phyloP scores from a whole-genome alignment of 2,888 invertebrate genomes.

The Drosophila nr. perissopoda region DNA sequence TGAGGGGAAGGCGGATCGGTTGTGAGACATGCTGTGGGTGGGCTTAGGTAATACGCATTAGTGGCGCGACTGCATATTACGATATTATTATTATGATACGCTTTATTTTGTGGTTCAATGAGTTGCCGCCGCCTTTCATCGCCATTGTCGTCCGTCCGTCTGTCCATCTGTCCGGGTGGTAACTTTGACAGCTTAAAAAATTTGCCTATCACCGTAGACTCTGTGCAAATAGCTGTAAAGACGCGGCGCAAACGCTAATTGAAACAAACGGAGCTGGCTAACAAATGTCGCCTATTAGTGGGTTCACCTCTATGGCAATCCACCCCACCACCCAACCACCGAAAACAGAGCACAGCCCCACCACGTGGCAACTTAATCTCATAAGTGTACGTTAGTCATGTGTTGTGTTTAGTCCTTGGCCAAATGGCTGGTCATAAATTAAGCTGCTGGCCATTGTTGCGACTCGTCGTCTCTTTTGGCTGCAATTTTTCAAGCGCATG shows the following conservation, averaged over 20 bases:
- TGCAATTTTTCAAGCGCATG: slow-evolving; percentile 76
- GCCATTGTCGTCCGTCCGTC: slow-evolving; percentile 6
- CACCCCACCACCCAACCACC: background rate
- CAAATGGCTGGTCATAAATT: slow-evolving; percentile 81
- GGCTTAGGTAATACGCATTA: slow-evolving; percentile 82
- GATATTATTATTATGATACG: slow-evolving; percentile 83
- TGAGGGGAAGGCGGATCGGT: slow-evolving; percentile 4
- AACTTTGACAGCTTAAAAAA: slow-evolving; percentile 76
- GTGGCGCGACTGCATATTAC: slow-evolving; percentile 81
- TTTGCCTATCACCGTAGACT: slow-evolving; percentile 63
- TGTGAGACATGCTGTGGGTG: slow-evolving; percentile 56
- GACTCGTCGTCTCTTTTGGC: slow-evolving; percentile 45
- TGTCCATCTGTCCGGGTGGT: slow-evolving; percentile 54
- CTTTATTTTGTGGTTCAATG: slow-evolving; percentile 84
- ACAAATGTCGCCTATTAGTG: slow-evolving; percentile 42
- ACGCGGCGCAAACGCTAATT: slow-evolving; percentile 69
- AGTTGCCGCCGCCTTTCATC: slow-evolving; percentile 62
- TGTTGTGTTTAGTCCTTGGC: slow-evolving; percentile 60
- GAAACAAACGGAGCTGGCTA: slow-evolving; percentile 67
- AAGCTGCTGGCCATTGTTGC: slow-evolving; percentile 58
- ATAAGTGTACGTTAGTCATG: slow-evolving; percentile 80
- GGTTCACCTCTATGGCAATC: slow-evolving; percentile 38
- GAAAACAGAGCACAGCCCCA: slow-evolving; percentile 9
- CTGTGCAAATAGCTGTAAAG: slow-evolving; percentile 73
- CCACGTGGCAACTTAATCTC: slow-evolving; percentile 66